Percentiles rank a stretch among this genome's conserved stretches.
Evolutionary conservation across 2,888 invertebrate species (phyloP).

Genomic region (Synanthedon vespiformis): DNA sequence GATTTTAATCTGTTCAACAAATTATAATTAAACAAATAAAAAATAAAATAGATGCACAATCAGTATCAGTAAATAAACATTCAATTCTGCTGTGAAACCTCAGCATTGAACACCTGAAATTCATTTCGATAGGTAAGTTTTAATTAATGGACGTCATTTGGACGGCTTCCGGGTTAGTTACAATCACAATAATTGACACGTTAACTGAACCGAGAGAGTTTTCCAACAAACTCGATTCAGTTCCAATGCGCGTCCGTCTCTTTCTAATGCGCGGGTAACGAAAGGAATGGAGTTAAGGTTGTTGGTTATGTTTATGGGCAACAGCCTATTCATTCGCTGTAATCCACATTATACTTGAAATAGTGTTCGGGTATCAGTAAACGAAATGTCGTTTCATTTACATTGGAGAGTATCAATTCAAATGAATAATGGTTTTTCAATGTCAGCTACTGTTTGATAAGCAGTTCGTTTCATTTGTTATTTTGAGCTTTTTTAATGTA

Average conservation of each 20-base stretch:
- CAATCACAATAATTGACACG: neutral
- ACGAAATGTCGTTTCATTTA: neutral
- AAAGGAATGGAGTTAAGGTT: neutral
- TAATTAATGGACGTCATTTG: slow-evolving; percentile 21
- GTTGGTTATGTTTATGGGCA: neutral
- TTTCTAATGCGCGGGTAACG: neutral
- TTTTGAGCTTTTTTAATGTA: too few relatives aligned
- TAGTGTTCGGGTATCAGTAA: neutral
- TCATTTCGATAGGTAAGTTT: slow-evolving; percentile 17
- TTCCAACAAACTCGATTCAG: slow-evolving; percentile 1
- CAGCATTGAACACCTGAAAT: neutral
- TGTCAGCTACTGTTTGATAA: too few relatives aligned
- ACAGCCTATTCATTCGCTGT: neutral
- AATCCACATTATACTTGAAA: neutral
- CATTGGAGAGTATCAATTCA: neutral
- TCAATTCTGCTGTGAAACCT: neutral
- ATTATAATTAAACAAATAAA: too few relatives aligned
- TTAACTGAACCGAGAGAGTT: neutral
- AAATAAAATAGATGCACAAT: neutral
- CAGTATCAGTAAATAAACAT: neutral
- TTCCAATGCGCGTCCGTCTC: slow-evolving; percentile 3
- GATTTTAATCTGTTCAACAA: too few relatives aligned
- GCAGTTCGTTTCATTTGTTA: too few relatives aligned
- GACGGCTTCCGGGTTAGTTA: slow-evolving; percentile 13
- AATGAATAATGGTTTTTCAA: too few relatives aligned